Evolutionary conservation across 2,888 invertebrate genomes (phyloP).

Genomic region (Ormyrus pomaceus): DNA sequence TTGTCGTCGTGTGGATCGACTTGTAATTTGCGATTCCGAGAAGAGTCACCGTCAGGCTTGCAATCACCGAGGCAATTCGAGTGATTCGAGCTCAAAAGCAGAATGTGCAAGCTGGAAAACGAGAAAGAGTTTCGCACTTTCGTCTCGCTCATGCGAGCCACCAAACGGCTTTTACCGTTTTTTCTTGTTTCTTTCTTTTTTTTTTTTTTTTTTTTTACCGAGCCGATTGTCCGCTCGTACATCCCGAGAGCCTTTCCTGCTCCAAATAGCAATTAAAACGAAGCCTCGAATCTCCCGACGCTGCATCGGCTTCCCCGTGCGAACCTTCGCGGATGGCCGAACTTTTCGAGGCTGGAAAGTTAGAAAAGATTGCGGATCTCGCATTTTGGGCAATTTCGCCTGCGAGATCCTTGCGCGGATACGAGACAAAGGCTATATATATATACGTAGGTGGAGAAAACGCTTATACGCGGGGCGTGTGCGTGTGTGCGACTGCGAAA

Average conservation of each 20-base stretch:
- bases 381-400: too few species aligned
- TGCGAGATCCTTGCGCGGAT: too few species aligned
- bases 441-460: too few species aligned
- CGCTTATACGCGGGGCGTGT: neutral
- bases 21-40: neutral
- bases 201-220: neutral
- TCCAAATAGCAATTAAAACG: constrained; percentile 47
- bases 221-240: constrained; percentile 24
- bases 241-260: constrained; percentile 28
- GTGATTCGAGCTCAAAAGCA: too few species aligned
- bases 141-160: constrained; percentile 46
- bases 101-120: too few species aligned
- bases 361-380: too few species aligned
- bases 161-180: constrained; percentile 49
- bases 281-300: constrained; percentile 14
- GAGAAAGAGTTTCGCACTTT: constrained; percentile 15
- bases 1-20: too few species aligned
- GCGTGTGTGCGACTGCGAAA: constrained; percentile 33
- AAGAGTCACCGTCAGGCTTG: neutral
- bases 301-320: neutral
- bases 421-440: too few species aligned
- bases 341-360: too few species aligned
- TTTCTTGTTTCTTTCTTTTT: neutral
- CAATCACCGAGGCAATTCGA: neutral
- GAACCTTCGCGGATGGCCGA: neutral